Percentiles rank a stretch among this genome's conserved stretches.
Evolutionary conservation across 2,888 invertebrate genomes (phyloP).

Genomic region (Gari tellinella): DNA sequence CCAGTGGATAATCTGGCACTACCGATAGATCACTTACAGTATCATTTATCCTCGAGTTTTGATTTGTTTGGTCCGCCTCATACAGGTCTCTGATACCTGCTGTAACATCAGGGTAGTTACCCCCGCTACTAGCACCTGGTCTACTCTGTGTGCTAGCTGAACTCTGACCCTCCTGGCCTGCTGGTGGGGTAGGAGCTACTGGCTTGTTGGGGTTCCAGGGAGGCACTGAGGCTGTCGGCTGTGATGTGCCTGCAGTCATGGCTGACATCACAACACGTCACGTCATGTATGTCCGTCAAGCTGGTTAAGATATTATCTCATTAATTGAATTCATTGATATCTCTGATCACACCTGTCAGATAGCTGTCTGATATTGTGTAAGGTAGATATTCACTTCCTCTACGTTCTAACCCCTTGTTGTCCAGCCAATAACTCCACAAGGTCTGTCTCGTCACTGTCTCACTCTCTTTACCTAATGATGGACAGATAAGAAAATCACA

Average conservation of each 20-base stretch:
- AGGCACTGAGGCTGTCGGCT: conserved; percentile 13
- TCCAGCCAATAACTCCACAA: too few species aligned
- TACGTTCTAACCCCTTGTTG: too few species aligned
- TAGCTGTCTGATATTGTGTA: too few species aligned
- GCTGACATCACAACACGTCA: not conserved
- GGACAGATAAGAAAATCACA: too few species aligned
- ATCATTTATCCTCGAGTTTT: conserved; percentile 1
- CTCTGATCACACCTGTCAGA: too few species aligned
- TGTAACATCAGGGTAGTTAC: conserved; percentile 54
- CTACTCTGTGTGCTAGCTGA: not conserved
- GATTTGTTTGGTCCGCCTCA: conserved; percentile 17
- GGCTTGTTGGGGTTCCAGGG: conserved; percentile 36
- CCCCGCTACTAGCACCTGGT: not conserved
- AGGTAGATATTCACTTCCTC: too few species aligned
- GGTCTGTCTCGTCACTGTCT: too few species aligned
- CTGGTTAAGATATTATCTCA: too few species aligned
- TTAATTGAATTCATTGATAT: too few species aligned
- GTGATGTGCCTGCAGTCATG: conserved; percentile 21
- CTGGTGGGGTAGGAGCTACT: conserved; percentile 44
- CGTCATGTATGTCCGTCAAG: too few species aligned
- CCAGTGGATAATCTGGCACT: conserved; percentile 58
- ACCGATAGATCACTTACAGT: conserved; percentile 21
- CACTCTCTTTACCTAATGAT: too few species aligned
- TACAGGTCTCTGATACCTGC: conserved; percentile 47
- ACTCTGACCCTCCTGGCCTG: conserved; percentile 1